A percentile compares a stretch with the other conserved stretches of the same genome.
Conservation (phyloP, 2,797 vertebrate genomes). For the Sarcoramphus papa region DNA sequence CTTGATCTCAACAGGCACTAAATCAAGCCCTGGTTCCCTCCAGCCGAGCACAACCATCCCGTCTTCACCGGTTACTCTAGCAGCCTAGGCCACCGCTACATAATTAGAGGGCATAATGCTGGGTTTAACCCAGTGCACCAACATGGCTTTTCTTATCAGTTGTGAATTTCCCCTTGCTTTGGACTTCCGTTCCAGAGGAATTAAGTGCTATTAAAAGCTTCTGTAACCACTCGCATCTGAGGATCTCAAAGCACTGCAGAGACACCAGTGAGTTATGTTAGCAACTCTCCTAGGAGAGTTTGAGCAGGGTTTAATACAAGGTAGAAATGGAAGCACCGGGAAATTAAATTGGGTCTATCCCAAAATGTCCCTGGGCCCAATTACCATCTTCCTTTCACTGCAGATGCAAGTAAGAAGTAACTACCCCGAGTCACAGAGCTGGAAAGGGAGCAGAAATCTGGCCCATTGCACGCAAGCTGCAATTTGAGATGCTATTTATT, state of each 20-base stretch:
- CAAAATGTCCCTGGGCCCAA: not conserved
- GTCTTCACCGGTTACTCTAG: not conserved
- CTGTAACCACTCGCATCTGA: not conserved
- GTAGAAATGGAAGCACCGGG: not conserved
- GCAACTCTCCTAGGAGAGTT: slow-evolving; percentile 17
- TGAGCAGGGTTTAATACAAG: slow-evolving; percentile 4
- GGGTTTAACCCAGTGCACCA: slow-evolving; percentile 37
- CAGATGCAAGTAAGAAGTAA: not conserved
- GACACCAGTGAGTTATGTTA: not conserved
- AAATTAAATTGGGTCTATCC: not conserved
- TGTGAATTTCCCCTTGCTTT: slow-evolving; percentile 44
- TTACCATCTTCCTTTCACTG: not conserved
- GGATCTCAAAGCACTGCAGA: slow-evolving; percentile 42
- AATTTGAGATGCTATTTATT: slow-evolving; percentile 50
- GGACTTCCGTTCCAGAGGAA: slow-evolving; percentile 32
- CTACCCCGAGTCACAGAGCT: not conserved
- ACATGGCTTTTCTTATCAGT: slow-evolving; percentile 38
- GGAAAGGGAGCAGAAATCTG: not conserved
- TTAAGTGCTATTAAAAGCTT: slow-evolving; percentile 44
- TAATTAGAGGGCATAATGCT: slow-evolving; percentile 48
- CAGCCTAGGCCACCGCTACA: slow-evolving; percentile 29
- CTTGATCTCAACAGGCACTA: slow-evolving; percentile 49
- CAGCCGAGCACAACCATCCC: slow-evolving; percentile 28
- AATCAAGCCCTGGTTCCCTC: slow-evolving; percentile 23
- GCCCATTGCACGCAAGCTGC: not conserved